These are phyloP conservation scores for Pollachius pollachius DNA, from an alignment of 2,113 vertebrate genomes.

Conservation along the genomic window DNA sequence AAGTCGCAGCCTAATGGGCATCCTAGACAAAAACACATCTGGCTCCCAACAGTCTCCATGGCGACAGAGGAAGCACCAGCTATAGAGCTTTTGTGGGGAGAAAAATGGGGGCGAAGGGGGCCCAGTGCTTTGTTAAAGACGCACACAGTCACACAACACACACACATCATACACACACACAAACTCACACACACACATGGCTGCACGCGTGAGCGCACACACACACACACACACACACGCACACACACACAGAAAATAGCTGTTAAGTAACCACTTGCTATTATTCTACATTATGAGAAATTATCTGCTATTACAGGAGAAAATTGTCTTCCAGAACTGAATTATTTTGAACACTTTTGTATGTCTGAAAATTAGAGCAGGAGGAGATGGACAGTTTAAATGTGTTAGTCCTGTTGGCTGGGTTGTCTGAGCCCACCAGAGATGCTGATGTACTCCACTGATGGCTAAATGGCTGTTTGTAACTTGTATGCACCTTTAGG, in stretches of 20 bases:
- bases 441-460: neutral
- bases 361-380: constrained; percentile 20
- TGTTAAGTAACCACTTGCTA: constrained; percentile 68
- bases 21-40: constrained; percentile 73
- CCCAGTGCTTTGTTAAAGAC: constrained; percentile 53
- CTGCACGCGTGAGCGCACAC: constrained; percentile 30
- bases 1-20: constrained; percentile 58
- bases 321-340: constrained; percentile 29
- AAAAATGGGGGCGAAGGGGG: constrained; percentile 45
- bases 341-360: constrained; percentile 17
- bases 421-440: neutral
- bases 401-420: neutral
- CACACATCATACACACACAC: constrained; percentile 37
- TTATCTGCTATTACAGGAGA: constrained; percentile 57
- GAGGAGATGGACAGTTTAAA: constrained; percentile 34
- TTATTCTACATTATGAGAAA: constrained; percentile 60
- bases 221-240: constrained; percentile 3
- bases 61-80: constrained; percentile 59
- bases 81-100: constrained; percentile 55
- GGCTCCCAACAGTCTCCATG: constrained; percentile 70
- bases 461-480: constrained; percentile 16
- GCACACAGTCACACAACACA: constrained; percentile 24
- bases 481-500: no score
- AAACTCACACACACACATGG: constrained; percentile 31
- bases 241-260: constrained; percentile 55